Conservation (phyloP, 1,140 invertebrate species). For the Drosophila orena region DNA sequence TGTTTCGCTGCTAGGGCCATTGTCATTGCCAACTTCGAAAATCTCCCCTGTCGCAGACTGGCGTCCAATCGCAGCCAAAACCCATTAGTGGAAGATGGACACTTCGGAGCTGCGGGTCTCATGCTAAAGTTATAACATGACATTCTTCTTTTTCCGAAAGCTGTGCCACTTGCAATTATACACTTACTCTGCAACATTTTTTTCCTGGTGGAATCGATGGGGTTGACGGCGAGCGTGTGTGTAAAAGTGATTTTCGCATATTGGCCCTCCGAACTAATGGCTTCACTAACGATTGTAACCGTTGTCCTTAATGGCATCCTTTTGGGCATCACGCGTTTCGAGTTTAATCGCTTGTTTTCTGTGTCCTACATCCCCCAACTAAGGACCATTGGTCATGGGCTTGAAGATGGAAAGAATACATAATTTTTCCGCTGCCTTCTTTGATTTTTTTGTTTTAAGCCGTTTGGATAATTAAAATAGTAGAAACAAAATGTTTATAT, state of each 20-base stretch:
- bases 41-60: constrained; percentile 11
- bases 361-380: constrained; percentile 12
- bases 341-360: constrained; percentile 52
- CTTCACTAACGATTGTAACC: constrained; percentile 83
- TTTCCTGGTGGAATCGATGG: constrained; percentile 9
- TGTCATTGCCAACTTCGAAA: constrained; percentile 58
- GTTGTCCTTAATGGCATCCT: constrained; percentile 81
- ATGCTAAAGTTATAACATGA: constrained; percentile 72
- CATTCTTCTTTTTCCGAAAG: constrained; percentile 69
- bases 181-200: constrained; percentile 48
- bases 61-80: constrained; percentile 48
- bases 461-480: constrained; percentile 46
- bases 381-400: constrained; percentile 27
- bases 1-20: constrained; percentile 55
- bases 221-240: constrained; percentile 30
- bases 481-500: not conserved
- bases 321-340: constrained; percentile 74
- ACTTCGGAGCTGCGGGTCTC: constrained; percentile 47
- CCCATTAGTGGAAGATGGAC: constrained; percentile 79
- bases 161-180: constrained; percentile 78
- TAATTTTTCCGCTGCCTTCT: constrained; percentile 3
- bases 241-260: constrained; percentile 79
- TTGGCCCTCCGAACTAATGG: constrained; percentile 78
- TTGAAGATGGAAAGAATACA: constrained; percentile 45
- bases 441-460: too few relatives aligned